These are phyloP conservation scores for Adoxophyes honmai DNA, from an alignment of 1,140 invertebrate genomes.

Conservation along the genomic window DNA sequence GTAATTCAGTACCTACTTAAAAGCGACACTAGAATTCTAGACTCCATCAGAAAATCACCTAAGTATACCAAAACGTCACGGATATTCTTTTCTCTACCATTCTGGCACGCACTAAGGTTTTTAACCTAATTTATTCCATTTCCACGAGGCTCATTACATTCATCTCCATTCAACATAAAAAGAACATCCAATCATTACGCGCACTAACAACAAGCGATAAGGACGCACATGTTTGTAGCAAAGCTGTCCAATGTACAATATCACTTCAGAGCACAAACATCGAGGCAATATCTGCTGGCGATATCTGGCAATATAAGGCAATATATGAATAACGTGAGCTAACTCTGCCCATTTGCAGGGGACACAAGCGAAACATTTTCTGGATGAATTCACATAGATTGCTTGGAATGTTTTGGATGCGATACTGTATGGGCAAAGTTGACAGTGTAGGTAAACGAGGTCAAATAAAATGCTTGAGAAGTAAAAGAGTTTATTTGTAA, in stretches of 20 bases:
- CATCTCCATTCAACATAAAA: too few relatives aligned
- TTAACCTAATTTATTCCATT: too few relatives aligned
- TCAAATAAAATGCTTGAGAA: too few relatives aligned
- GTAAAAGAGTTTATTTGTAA: too few relatives aligned
- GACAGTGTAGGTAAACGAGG: background rate
- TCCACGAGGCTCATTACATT: too few relatives aligned
- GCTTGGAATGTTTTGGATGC: conserved; percentile 30
- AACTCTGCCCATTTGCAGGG: conserved; percentile 47
- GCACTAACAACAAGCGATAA: conserved; percentile 3
- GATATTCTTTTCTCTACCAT: too few relatives aligned
- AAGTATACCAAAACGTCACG: too few relatives aligned
- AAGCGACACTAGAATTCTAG: too few relatives aligned
- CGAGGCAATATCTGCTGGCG: conserved; percentile 13
- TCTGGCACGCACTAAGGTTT: too few relatives aligned
- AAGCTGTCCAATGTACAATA: background rate
- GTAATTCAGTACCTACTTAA: too few relatives aligned
- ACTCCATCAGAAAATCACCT: too few relatives aligned
- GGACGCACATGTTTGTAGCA: conserved; percentile 6
- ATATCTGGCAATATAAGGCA: conserved; percentile 49
- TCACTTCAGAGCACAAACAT: conserved; percentile 12
- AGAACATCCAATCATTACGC: conserved; percentile 2
- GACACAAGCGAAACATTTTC: conserved; percentile 29
- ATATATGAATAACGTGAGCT: conserved; percentile 38
- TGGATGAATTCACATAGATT: conserved; percentile 28
- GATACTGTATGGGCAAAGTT: background rate